Percentiles rank a stretch among this genome's conserved stretches.
Conservation (phyloP, 2,797 vertebrate species). For the Chiroxiphia lanceolata region DNA sequence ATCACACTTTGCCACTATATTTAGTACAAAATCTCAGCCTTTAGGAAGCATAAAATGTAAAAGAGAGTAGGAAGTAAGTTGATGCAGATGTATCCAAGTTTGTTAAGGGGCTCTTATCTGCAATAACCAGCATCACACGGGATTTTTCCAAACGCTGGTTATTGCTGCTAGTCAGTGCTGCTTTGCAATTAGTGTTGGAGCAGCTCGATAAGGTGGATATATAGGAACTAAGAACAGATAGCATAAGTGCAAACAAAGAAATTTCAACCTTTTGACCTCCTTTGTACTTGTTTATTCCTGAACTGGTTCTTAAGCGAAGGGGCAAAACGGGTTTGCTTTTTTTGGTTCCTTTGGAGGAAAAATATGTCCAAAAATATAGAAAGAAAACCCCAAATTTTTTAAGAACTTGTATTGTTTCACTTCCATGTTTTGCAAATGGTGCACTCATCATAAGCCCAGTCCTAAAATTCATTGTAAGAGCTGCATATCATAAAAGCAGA, state of each 20-base stretch:
- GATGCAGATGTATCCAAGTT: constrained; percentile 58
- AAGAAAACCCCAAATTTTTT: not conserved
- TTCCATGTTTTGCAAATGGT: not conserved
- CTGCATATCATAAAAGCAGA: not conserved
- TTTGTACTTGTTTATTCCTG: constrained; percentile 65
- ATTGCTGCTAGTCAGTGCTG: constrained; percentile 46
- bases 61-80: constrained; percentile 39
- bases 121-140: not conserved
- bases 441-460: not conserved
- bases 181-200: constrained; percentile 71
- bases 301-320: constrained; percentile 42
- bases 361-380: not conserved
- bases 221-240: constrained; percentile 69
- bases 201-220: constrained; percentile 68
- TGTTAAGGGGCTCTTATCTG: constrained; percentile 65
- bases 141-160: constrained; percentile 56
- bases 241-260: constrained; percentile 69
- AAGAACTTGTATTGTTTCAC: not conserved
- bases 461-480: not conserved
- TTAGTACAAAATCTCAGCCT: constrained; percentile 41
- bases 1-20: constrained; percentile 10
- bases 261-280: constrained; percentile 54
- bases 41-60: constrained; percentile 36
- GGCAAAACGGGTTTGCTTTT: not conserved
- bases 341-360: not conserved